Evolutionary conservation across 2,888 invertebrate species (phyloP).

Genomic region (Lissocephala sabroskyi): DNA sequence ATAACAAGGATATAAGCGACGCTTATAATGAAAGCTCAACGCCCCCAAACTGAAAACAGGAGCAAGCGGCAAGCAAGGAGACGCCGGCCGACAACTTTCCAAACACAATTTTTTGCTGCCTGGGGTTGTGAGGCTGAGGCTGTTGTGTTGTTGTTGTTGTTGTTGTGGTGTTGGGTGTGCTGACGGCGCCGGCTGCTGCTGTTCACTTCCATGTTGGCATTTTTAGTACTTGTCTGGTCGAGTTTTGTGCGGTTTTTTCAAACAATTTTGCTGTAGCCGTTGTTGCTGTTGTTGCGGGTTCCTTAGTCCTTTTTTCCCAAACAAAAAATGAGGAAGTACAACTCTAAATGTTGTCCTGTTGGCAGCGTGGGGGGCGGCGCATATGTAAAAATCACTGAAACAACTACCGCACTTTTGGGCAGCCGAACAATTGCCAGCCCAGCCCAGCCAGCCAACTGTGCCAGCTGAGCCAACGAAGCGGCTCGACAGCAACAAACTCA

Average conservation of each 20-base stretch:
- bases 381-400: conserved; percentile 37
- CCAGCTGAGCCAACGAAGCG: conserved; percentile 10
- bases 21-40: conserved; percentile 38
- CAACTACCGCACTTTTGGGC: conserved; percentile 57
- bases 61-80: neutral
- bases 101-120: conserved; percentile 31
- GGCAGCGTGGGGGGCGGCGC: neutral
- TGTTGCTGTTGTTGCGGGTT: neutral
- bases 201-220: conserved; percentile 45
- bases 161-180: conserved; percentile 25
- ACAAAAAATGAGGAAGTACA: neutral
- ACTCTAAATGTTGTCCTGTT: neutral
- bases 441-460: conserved; percentile 45
- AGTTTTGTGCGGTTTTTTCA: conserved; percentile 35
- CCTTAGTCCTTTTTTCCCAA: too few relatives aligned
- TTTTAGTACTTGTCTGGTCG: conserved; percentile 21
- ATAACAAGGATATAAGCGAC: conserved; percentile 61
- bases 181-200: conserved; percentile 31
- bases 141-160: conserved; percentile 11
- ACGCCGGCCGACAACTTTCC: conserved; percentile 34
- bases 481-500: neutral
- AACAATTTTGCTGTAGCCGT: neutral
- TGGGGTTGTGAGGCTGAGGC: conserved; percentile 8
- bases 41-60: too few relatives aligned
- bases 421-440: conserved; percentile 33